Evolutionary conservation across 2,888 invertebrate species (phyloP).

Genomic region (Polymixis lichenea): DNA sequence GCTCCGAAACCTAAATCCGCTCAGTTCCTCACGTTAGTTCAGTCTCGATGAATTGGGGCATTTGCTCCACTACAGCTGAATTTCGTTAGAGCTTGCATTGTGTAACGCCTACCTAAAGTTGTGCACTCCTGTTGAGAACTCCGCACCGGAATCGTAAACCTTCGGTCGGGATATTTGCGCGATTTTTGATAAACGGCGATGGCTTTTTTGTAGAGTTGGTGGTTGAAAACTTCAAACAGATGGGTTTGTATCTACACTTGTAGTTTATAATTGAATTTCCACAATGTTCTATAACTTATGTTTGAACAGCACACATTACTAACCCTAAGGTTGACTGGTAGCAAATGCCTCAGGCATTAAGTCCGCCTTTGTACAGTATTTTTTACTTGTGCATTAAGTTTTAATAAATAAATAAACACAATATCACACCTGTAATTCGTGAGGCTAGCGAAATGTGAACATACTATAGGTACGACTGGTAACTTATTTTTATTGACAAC

Average conservation of each 20-base stretch:
- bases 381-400: too few species aligned
- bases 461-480: background rate
- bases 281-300: background rate
- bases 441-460: background rate
- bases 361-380: too few species aligned
- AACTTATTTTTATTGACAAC: background rate
- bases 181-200: conserved; percentile 31
- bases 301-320: too few species aligned
- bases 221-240: conserved; percentile 3
- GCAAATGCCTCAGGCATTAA: too few species aligned
- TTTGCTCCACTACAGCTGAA: conserved; percentile 73
- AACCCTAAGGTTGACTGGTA: too few species aligned
- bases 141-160: conserved; percentile 52
- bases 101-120: conserved; percentile 64
- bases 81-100: conserved; percentile 62
- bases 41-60: conserved; percentile 81
- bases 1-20: conserved; percentile 73
- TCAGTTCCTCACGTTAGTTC: conserved; percentile 86
- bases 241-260: background rate
- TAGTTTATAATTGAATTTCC: background rate
- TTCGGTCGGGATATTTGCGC: conserved; percentile 34
- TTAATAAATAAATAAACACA: too few species aligned
- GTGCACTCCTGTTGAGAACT: conserved; percentile 43
- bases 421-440: background rate
- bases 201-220: conserved; percentile 13